Conservation (phyloP, 2,888 invertebrate genomes). For the Drosophila picticornis region DNA sequence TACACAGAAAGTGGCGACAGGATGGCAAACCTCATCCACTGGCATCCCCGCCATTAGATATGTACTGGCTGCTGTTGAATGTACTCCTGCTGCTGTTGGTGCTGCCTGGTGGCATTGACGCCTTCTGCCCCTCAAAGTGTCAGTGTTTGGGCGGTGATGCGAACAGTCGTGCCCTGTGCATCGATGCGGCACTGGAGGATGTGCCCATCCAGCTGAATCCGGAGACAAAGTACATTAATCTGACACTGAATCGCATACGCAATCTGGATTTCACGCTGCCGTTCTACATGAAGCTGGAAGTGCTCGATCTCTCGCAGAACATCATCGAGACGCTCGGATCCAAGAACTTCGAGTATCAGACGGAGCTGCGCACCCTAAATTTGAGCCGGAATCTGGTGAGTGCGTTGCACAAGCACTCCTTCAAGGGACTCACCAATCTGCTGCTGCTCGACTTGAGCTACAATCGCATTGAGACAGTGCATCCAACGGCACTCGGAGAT, state of each 20-base stretch:
- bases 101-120: conserved; percentile 45
- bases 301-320: conserved; percentile 93
- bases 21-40: conserved; percentile 34
- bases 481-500: conserved; percentile 91
- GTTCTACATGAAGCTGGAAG: conserved; percentile 92
- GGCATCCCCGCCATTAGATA: not conserved
- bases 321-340: conserved; percentile 92
- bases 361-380: conserved; percentile 90
- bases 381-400: conserved; percentile 91
- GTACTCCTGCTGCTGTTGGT: conserved; percentile 70
- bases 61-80: conserved; percentile 37
- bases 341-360: conserved; percentile 92
- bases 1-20: conserved; percentile 55
- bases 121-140: conserved; percentile 92
- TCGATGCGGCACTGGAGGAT: conserved; percentile 91
- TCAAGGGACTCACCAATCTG: conserved; percentile 90
- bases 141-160: conserved; percentile 90
- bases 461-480: conserved; percentile 91
- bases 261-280: conserved; percentile 91
- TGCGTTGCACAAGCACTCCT: conserved; percentile 90
- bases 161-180: conserved; percentile 90
- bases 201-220: conserved; percentile 96
- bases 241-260: conserved; percentile 93
- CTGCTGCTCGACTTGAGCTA: conserved; percentile 90
- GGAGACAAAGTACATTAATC: conserved; percentile 92